Conservation (phyloP, 2,113 vertebrate genomes). For the Lonchura striata region DNA sequence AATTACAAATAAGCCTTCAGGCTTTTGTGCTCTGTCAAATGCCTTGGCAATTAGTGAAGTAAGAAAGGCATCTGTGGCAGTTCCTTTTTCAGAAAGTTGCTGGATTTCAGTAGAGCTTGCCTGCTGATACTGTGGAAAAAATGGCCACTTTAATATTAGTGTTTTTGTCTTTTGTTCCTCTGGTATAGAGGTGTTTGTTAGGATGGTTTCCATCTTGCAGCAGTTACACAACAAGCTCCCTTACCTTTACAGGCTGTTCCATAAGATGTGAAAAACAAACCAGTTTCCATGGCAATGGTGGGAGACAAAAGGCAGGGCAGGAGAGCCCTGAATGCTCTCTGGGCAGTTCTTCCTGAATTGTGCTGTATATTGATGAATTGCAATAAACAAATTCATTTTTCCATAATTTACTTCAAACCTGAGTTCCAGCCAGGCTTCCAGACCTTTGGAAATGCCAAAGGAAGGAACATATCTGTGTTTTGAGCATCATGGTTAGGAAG, state of each 20-base stretch:
- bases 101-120: not conserved
- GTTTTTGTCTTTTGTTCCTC: not conserved
- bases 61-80: not conserved
- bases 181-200: not conserved
- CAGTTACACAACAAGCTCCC: not conserved
- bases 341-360: not conserved
- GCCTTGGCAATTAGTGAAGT: not conserved
- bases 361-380: not conserved
- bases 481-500: not conserved
- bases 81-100: not conserved
- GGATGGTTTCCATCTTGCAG: not conserved
- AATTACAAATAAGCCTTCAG: not conserved
- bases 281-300: not conserved
- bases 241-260: not conserved
- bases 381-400: not conserved
- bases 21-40: not conserved
- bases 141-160: not conserved
- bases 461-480: fast-evolving
- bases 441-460: not conserved
- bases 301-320: not conserved
- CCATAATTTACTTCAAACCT: not conserved
- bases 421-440: not conserved
- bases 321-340: not conserved
- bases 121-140: not conserved
- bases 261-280: not conserved